phyloP scores from a whole-genome alignment of 35 echinoderm and acorn worm genomes.

The Patiria miniata region DNA sequence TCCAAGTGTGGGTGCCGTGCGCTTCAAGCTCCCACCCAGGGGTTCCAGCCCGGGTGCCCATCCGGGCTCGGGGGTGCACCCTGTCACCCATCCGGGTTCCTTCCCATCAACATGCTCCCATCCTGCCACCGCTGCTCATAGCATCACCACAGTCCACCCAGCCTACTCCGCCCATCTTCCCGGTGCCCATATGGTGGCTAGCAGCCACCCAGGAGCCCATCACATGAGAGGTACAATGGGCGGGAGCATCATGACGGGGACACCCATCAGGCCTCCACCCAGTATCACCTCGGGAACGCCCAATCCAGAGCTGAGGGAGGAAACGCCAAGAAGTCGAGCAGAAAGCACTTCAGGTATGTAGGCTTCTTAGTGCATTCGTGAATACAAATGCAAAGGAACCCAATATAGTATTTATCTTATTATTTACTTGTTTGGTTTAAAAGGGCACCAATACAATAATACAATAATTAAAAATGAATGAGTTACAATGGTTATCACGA shows the following conservation, averaged over 20 bases:
- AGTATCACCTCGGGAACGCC: constrained; percentile 60
- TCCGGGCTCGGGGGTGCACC: constrained; percentile 10
- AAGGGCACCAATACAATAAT: too few species aligned
- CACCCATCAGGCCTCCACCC: constrained; percentile 47
- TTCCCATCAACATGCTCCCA: background rate
- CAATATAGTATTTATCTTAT: too few species aligned
- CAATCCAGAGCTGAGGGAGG: constrained; percentile 54
- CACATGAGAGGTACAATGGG: background rate
- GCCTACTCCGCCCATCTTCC: background rate
- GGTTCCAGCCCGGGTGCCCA: constrained; percentile 25
- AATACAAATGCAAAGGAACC: too few species aligned
- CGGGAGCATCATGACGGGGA: constrained; percentile 67
- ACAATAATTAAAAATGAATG: too few species aligned
- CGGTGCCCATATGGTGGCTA: constrained; percentile 12
- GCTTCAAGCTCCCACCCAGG: constrained; percentile 12
- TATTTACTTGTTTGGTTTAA: too few species aligned
- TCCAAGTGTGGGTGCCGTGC: background rate
- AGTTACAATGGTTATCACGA: too few species aligned
- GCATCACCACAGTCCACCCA: background rate
- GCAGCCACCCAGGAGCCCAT: background rate
- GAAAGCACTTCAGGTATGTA: constrained; percentile 16
- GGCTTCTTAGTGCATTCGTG: too few species aligned
- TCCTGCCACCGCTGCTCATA: background rate
- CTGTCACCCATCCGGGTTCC: constrained; percentile 38
- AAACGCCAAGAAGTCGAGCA: constrained; percentile 16